Evolutionary conservation across 30 jellyfish, hydroid and myxozoan genomes (phyloP).

Genomic region (Aurelia sp.): DNA sequence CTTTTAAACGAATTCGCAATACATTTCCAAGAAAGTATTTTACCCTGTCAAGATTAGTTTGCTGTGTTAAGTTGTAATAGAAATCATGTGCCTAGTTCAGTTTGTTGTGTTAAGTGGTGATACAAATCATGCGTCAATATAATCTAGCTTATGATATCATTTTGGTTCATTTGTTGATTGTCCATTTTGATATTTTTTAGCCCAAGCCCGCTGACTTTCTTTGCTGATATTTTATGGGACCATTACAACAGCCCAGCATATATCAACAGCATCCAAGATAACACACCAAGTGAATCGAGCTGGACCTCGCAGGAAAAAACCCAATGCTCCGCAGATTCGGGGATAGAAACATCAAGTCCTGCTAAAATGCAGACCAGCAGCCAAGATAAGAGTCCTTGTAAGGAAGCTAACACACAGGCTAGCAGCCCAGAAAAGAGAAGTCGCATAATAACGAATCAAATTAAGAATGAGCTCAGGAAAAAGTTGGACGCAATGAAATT

Average conservation of each 20-base stretch:
- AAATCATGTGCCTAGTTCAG: too few relatives aligned
- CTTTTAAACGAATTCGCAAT: too few relatives aligned
- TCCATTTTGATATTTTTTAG: neutral
- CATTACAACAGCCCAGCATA: neutral
- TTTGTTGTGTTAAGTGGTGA: too few relatives aligned
- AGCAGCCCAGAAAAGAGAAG: neutral
- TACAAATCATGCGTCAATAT: too few relatives aligned
- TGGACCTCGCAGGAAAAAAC: neutral
- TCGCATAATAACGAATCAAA: neutral
- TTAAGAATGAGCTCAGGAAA: conserved; percentile 13
- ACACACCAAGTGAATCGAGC: neutral
- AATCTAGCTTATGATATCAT: too few relatives aligned
- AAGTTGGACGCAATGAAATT: conserved; percentile 54
- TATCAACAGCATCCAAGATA: neutral
- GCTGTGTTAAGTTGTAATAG: too few relatives aligned
- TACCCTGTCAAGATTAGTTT: too few relatives aligned
- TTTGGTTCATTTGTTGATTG: too few relatives aligned
- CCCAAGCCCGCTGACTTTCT: conserved; percentile 45
- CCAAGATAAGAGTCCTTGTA: neutral
- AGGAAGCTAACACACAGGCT: neutral
- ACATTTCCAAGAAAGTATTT: too few relatives aligned
- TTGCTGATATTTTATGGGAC: conserved; percentile 47
- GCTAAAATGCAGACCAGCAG: neutral
- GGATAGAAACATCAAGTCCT: too few relatives aligned
- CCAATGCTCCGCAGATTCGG: too few relatives aligned